phyloP scores from a whole-genome alignment of 2,797 vertebrate species.

The Muscicapa striata region DNA sequence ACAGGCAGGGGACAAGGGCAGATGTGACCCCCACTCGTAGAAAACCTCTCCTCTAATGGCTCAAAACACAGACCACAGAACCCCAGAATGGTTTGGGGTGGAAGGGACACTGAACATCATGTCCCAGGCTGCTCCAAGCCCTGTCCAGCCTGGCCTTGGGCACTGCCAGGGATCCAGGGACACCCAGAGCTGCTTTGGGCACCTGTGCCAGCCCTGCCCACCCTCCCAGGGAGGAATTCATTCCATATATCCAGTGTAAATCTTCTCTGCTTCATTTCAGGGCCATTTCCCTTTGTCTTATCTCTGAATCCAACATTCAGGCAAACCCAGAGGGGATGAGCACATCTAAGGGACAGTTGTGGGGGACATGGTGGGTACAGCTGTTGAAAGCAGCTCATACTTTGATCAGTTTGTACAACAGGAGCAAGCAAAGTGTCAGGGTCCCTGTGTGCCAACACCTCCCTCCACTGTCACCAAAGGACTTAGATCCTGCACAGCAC shows the following conservation, averaged over 20 bases:
- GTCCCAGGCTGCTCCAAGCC: background rate
- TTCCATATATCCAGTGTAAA: background rate
- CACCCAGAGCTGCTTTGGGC: background rate
- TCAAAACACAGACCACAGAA: background rate
- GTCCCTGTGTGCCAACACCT: background rate
- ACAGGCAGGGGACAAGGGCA: background rate
- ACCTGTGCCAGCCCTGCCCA: background rate
- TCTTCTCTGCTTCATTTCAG: background rate
- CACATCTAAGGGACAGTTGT: background rate
- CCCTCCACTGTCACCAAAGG: background rate
- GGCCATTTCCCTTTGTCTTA: background rate
- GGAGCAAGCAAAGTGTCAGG: background rate
- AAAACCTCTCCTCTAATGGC: background rate
- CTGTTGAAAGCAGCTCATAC: background rate
- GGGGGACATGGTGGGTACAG: background rate
- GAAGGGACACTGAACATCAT: background rate
- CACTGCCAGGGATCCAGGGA: background rate
- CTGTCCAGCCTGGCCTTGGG: background rate
- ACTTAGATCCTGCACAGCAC: background rate
- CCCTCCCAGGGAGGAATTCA: background rate
- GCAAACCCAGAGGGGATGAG: background rate
- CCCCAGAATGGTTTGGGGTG: too few species aligned
- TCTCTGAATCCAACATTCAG: background rate
- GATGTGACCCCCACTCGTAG: fast-evolving
- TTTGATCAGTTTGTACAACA: background rate